These are phyloP conservation scores for Uropetala carovei DNA, from an alignment of 2,888 invertebrate species.

Conservation along the genomic window DNA sequence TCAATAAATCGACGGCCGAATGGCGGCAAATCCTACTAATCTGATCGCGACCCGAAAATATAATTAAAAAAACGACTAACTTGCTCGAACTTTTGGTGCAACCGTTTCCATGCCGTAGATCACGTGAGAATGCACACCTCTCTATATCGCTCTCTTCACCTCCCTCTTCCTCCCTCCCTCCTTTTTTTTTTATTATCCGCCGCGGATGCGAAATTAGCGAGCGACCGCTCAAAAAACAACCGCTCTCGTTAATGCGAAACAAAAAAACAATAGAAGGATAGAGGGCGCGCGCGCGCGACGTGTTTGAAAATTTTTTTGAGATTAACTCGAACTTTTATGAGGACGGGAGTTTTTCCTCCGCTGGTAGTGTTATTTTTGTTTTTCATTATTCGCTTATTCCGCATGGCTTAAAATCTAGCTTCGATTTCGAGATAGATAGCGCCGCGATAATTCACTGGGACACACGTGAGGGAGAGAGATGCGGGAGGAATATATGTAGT, in stretches of 20 bases:
- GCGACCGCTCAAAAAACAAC: background rate
- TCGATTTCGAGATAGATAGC: background rate
- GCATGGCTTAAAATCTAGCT: background rate
- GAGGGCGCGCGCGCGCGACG: background rate
- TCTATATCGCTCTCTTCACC: background rate
- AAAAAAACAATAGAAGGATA: background rate
- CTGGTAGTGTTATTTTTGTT: background rate
- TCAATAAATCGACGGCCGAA: too few relatives aligned
- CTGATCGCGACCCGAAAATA: too few relatives aligned
- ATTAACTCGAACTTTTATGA: conserved; percentile 28
- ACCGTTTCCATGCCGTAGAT: too few relatives aligned
- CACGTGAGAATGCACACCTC: background rate
- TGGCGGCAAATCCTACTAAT: too few relatives aligned
- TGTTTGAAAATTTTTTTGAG: conserved; percentile 11
- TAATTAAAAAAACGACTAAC: too few relatives aligned
- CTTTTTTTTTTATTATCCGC: background rate
- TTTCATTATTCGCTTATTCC: background rate
- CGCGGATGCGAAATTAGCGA: conserved; percentile 30
- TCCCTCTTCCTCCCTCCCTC: background rate
- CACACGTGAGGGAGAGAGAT: background rate
- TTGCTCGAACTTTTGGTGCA: too few relatives aligned
- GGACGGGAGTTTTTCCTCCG: background rate
- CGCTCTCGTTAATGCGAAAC: background rate
- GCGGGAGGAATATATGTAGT: too few relatives aligned
- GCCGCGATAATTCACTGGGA: background rate